These are phyloP conservation scores for Mercenaria mercenaria DNA, from an alignment of 1,140 invertebrate species.

Conservation along the genomic window DNA sequence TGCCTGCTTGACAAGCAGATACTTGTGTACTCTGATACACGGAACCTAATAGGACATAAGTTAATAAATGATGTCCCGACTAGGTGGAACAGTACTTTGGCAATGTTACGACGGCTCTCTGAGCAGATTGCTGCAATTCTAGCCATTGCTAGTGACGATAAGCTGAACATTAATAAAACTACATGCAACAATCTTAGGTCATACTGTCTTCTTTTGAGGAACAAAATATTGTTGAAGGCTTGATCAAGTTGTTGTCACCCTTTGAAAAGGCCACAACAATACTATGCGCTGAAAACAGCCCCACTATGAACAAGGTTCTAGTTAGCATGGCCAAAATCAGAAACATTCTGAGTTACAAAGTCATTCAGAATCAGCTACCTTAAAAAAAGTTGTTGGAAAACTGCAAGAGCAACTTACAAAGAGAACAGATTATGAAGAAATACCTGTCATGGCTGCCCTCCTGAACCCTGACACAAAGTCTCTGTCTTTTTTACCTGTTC, in stretches of 20 bases:
- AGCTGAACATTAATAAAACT: constrained; percentile 15
- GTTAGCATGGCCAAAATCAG: not conserved
- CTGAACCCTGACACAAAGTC: too few species aligned
- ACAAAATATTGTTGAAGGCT: constrained; percentile 35
- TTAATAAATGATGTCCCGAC: constrained; percentile 38
- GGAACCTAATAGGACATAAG: constrained; percentile 18
- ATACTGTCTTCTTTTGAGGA: constrained; percentile 54
- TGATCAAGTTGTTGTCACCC: not conserved
- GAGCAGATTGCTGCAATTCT: constrained; percentile 55
- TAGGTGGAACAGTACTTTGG: constrained; percentile 37
- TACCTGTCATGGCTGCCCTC: too few species aligned
- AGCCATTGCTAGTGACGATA: constrained; percentile 47
- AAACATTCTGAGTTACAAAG: not conserved
- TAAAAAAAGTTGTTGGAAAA: not conserved
- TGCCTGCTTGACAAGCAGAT: not conserved
- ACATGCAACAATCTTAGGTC: constrained; percentile 14
- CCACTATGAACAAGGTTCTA: constrained; percentile 46
- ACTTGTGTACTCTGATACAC: not conserved
- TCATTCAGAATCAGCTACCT: not conserved
- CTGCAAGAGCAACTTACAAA: too few species aligned
- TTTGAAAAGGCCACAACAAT: constrained; percentile 59
- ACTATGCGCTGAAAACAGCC: constrained; percentile 27
- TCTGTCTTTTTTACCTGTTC: too few species aligned
- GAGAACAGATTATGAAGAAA: too few species aligned
- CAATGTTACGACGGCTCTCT: constrained; percentile 20